Evolutionary conservation across 2,888 invertebrate species (phyloP).

Genomic region (Mimas tiliae): DNA sequence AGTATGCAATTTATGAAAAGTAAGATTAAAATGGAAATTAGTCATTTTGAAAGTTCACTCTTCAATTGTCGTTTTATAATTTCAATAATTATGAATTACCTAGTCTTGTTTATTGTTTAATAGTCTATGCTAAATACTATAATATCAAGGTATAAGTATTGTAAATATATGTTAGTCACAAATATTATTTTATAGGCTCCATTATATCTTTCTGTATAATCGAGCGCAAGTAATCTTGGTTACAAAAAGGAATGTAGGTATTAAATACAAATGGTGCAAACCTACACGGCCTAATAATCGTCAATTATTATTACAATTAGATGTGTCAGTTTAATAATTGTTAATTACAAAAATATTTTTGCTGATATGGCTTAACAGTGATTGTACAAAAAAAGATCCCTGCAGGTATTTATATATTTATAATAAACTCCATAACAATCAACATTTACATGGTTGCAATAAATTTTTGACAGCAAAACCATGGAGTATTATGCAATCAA

Average conservation of each 20-base stretch:
- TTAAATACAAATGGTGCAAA: neutral
- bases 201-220: neutral
- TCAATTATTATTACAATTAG: neutral
- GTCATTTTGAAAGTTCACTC: no score
- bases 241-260: neutral
- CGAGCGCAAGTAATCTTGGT: neutral
- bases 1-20: no score
- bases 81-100: no score
- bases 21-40: no score
- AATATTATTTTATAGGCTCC: neutral
- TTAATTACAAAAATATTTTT: slow-evolving; percentile 1
- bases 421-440: slow-evolving; percentile 20
- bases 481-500: neutral
- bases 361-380: slow-evolving; percentile 18
- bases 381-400: neutral
- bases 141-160: neutral
- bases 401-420: slow-evolving; percentile 3
- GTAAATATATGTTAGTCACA: neutral
- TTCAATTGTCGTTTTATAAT: no score
- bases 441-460: neutral
- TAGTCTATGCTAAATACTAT: neutral
- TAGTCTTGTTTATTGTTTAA: no score
- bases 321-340: neutral
- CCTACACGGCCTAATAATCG: neutral
- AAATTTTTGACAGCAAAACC: neutral